Base-by-base conservation (phyloP, 2,888 invertebrate species). In the Standfussiana lucernea region DNA sequence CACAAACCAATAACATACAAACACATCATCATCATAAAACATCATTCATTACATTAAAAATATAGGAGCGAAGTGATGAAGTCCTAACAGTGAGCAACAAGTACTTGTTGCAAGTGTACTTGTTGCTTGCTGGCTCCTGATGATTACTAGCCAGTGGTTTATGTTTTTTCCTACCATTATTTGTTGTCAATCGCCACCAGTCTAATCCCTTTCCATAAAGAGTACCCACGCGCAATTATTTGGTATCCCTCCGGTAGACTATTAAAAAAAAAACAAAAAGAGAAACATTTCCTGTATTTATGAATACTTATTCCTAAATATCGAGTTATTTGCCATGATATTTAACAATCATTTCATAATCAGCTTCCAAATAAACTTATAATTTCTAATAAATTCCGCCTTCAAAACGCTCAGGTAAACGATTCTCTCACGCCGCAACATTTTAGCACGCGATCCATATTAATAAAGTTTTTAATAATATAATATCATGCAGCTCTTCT, bases 371-470 rank as follows among this genome's bases (percentile, higher is more conserved):
- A 53, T 65, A 76, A 76, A 75, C 21, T n/a, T 59, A 10, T 59
- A 15, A 42, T 42, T 79, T 50, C 0, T 47, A 47, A 56, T 68
- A 53, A 62, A 72, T 35, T 73, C 66, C 2, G 40, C 37, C 37
- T 73, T 73, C 35, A 15, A 53, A 71, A 61, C 47, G 56, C 42
- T 32, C 24, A 53, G 62, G n/a, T 59, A 47, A 74, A 64, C 40
- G 74, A 35, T 66, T 75, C 37, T 67, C 64, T 68, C 53, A 50
- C 47, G 62, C 56, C 59, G 62, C 50, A n/a, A 35, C 21, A 74
- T 67, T 42, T 82, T 59, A 70, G 45, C 78, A 82, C 59, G 70
- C 78, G 59, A 77, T 68, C 50, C n/a, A 45, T 65, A 42, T 73
- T 61, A 77, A 66, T 73, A 66, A 53, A 50, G 65, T 24, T 59